Conservation (phyloP, 2,888 invertebrate species). For the Lepidocyrtinus sp. region DNA sequence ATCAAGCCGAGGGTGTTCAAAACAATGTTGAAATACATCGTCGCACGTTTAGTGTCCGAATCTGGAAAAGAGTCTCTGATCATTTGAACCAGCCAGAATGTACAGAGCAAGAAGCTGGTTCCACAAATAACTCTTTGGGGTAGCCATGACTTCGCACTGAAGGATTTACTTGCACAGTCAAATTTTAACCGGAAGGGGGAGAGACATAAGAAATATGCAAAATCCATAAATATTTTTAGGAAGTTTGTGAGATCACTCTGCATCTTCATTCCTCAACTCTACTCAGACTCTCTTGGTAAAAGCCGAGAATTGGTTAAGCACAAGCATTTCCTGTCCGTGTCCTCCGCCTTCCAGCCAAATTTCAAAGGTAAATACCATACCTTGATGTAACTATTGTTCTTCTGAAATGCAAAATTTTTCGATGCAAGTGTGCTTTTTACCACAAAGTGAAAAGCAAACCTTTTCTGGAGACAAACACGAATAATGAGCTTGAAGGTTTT, state of each 20-base stretch:
- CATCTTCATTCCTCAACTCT: too few relatives aligned
- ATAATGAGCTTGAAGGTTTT: too few relatives aligned
- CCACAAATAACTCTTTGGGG: slow-evolving; percentile 15
- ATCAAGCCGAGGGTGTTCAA: neutral
- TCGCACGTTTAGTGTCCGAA: neutral
- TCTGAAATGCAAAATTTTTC: too few relatives aligned
- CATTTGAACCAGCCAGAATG: slow-evolving; percentile 10
- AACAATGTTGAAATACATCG: neutral
- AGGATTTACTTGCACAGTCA: neutral
- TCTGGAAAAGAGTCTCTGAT: neutral
- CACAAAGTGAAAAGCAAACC: too few relatives aligned
- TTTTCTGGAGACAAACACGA: too few relatives aligned
- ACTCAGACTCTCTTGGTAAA: too few relatives aligned
- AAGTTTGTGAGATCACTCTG: slow-evolving; percentile 11
- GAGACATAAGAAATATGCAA: neutral
- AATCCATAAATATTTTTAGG: neutral
- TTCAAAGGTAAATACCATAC: too few relatives aligned
- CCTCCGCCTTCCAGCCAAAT: too few relatives aligned
- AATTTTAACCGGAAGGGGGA: neutral
- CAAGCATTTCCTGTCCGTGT: too few relatives aligned
- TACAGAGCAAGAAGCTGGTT: neutral
- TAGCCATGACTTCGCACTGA: neutral
- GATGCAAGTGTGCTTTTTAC: too few relatives aligned
- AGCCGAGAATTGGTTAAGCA: too few relatives aligned
- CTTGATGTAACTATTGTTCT: too few relatives aligned